phyloP scores from a whole-genome alignment of 1,140 invertebrate genomes.

The Caenorhabditis remanei region DNA sequence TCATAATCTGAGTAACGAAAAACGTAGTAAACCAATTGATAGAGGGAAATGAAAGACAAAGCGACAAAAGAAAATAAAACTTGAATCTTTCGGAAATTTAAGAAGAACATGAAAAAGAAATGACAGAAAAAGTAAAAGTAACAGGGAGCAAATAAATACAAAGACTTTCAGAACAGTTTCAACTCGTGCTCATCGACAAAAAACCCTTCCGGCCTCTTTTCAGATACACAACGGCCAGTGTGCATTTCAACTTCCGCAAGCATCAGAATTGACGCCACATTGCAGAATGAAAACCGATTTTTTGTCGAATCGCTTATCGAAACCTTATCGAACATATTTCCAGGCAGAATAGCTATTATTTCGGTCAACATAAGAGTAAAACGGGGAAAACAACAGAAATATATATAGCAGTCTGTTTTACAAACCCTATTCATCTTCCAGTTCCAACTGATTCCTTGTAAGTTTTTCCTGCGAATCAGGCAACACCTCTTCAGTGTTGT shows the following conservation, averaged over 20 bases:
- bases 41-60: neutral
- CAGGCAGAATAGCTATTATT: neutral
- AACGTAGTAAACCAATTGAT: neutral
- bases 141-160: constrained; percentile 4
- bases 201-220: neutral
- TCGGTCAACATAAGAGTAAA: too few relatives aligned
- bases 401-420: too few relatives aligned
- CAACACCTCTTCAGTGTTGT: too few relatives aligned
- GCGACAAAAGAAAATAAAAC: neutral
- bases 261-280: neutral
- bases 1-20: neutral
- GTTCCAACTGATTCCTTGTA: too few relatives aligned
- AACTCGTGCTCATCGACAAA: neutral
- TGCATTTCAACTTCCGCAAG: neutral
- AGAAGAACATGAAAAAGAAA: neutral
- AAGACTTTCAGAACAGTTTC: neutral
- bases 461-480: too few relatives aligned
- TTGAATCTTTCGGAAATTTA: neutral
- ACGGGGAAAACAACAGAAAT: too few relatives aligned
- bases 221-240: neutral
- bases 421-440: too few relatives aligned
- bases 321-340: neutral
- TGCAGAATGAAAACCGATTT: neutral
- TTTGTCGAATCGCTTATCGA: neutral
- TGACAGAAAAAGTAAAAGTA: neutral